Base-by-base conservation (phyloP, 30 jellyfish, hydroid and myxozoan genomes). In the Rhopilema esculentum region DNA sequence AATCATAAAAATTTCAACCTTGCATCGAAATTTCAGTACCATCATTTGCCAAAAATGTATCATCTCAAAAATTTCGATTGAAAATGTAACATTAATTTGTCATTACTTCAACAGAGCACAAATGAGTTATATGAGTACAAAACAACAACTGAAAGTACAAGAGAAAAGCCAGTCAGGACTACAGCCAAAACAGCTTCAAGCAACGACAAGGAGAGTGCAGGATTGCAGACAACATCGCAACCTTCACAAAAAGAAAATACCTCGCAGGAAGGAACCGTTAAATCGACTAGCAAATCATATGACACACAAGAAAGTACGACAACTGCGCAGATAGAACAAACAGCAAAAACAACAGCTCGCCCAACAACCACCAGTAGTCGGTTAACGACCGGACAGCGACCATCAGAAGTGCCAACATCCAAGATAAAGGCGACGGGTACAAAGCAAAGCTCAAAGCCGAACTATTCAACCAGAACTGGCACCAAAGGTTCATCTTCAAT, bases 371-470 rank as follows among this genome's bases (percentile, higher is more conserved):
- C 9, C 57, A 40, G 12, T 40, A 6, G 57, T 6, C 9, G 6
- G 12, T 12, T 40, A 12, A 40, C 57, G 57, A 40, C 57, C 57
- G 57, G 57, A 40, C 57, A 40, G 57, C 6, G 23, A 28, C 63
- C 78, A 18, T 64, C 76, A 1, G 88, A 62, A 27, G 69, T 12
- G 22, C 79, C 88, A 27, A 78, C 88, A 0, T 78, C 88, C 1
- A 78, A 74, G 1, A 51, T 49, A 15, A 74, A 78, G 88, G 77
- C 31, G 4, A 62, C 88, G 25, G n/a, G 24, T 18, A 17, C 69
- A 2, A 53, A 77, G 49, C 77, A 77, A 69, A 64, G 70, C 18
- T 8, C 89, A 12, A 77, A 40, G 17, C 16, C 75, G 8, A 29
- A 19, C 19, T 28, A 77, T 30, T 12, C 89, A 57, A 22, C 72